Evolutionary conservation across 2,888 invertebrate species (phyloP).

Genomic region (Timema podura): DNA sequence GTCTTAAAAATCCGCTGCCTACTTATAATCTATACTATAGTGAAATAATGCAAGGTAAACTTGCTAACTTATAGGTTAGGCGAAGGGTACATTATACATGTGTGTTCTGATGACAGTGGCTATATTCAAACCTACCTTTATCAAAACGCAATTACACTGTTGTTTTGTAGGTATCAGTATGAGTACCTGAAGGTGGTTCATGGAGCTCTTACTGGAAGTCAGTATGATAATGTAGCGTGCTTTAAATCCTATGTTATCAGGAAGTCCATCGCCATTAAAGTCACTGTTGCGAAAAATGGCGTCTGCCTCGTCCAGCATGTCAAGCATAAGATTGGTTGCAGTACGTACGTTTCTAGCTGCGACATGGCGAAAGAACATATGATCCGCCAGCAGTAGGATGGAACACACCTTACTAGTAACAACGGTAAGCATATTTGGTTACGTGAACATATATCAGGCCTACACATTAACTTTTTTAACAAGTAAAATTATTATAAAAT

Average conservation of each 20-base stretch:
- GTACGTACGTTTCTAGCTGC: conserved; percentile 48
- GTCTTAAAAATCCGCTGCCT: too few species aligned
- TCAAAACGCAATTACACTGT: conserved; percentile 45
- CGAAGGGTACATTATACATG: too few species aligned
- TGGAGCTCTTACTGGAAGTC: conserved; percentile 41
- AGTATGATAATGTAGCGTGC: conserved; percentile 51
- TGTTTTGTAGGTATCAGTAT: conserved; percentile 29
- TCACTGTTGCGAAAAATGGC: conserved; percentile 53
- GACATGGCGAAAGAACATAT: conserved; percentile 48
- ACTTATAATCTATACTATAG: too few species aligned
- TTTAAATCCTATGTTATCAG: conserved; percentile 54
- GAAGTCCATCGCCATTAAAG: conserved; percentile 51
- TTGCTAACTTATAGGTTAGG: too few species aligned
- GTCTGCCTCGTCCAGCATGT: conserved; percentile 52
- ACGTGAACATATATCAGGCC: not conserved
- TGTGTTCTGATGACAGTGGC: too few species aligned
- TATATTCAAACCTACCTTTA: conserved; percentile 13
- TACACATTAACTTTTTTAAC: not conserved
- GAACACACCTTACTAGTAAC: conserved; percentile 41
- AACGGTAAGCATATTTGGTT: not conserved
- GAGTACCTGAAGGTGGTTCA: conserved; percentile 36
- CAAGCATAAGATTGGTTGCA: conserved; percentile 48
- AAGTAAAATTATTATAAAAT: too few species aligned
- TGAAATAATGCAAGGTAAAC: too few species aligned
- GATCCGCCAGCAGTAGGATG: conserved; percentile 50